Base-by-base conservation (phyloP, 2,113 vertebrate species). In the Sakesphorus luctuosus region DNA sequence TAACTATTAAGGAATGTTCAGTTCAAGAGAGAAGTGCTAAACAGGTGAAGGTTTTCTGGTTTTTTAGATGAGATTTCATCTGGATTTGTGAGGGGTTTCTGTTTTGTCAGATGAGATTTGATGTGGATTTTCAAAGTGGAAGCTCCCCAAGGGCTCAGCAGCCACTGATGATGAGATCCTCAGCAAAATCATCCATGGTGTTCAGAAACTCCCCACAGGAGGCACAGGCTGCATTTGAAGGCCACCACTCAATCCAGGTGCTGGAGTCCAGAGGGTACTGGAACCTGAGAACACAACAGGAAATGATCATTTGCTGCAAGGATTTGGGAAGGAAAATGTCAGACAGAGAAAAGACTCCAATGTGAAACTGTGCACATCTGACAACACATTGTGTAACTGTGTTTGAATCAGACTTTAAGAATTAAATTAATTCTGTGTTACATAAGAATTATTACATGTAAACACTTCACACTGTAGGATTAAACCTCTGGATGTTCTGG, bases 191-290 rank as follows among this genome's bases (percentile, higher is more conserved):
- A 29, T 98, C 93, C 91, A 98, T 80, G 19, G 62, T 93, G 7
- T 78, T 91, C 77, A 97, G 44, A 85, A 98, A 98, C 15, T 73
- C 47, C 36, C 52, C 69, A 82, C 98, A 98, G 7, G 59, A 96
- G 7, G 91, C 10, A 56, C 98, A 98, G 2, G 35, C 65, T 40
- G 75, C 3, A 8, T 78, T 71, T 50, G 96, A 76, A 74, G 99
- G 99, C 99, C 98, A 99, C 81, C 97, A 97, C 77, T 99, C 99
- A 95, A 99, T 98, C 98, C 98, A 97, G 4, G 98, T 98, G 11
- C 97, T 97, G 3, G 99, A 98, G 93, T 99, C 99, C 97, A 99
- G 93, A 25, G 98, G 98, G n/a, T 99, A 98, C 71, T 98, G 98
- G 79, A 98, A 99, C 95, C 99, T 99, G 85, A 38, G 83, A 75